Evolutionary conservation across 2,888 invertebrate genomes (phyloP), one percentile per base, ranked within the genome.

Genomic region (Eurois occulta): DNA sequence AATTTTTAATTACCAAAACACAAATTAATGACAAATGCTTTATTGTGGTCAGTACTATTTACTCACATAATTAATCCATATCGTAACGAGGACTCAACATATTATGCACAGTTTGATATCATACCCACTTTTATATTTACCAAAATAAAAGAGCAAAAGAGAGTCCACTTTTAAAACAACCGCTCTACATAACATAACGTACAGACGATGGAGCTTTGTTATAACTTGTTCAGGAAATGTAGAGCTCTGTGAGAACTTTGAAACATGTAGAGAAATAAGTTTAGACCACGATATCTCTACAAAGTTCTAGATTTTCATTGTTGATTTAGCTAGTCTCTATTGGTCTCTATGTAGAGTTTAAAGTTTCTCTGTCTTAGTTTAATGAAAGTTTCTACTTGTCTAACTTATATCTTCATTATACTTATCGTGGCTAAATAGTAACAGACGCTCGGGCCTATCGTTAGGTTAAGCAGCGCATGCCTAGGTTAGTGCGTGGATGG

Each of bases 161-260:
- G 16, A 21, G 13, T 11, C 16, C 0, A 65, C 41, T 72, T 48
- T 80, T 62, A 41, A 71, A 84, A 81, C 38, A 85, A 73, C 16
- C 32, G 2, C 24, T 18, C 18, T 38, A 48, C 41, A 32, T 38
- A 65, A 16, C 41, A 64, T 24, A 66, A 67, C 46, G 43, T 55
- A 77, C 52, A 77, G 52, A 67, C 41, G n/a, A 52, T 13, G 62
- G 52, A 69, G 62, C 73, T 65, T 82, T 66, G 86, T 72, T 83
- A 77, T 71, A 83, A 83, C 78, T 83, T 83, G 83, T 76, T 86
- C 86, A 41, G 78, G 83, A 86, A 83, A 86, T 68, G 72, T 67
- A 73, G 81, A 71, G 69, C 65, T 48, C 66, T 62, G 71, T 71
- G 72, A 68, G 74, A 83, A 83, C 70, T 83, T 83, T 60, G 52